These are phyloP conservation scores for Sarcophaga carnaria DNA, from an alignment of 2,888 invertebrate genomes.

Conservation along the genomic window DNA sequence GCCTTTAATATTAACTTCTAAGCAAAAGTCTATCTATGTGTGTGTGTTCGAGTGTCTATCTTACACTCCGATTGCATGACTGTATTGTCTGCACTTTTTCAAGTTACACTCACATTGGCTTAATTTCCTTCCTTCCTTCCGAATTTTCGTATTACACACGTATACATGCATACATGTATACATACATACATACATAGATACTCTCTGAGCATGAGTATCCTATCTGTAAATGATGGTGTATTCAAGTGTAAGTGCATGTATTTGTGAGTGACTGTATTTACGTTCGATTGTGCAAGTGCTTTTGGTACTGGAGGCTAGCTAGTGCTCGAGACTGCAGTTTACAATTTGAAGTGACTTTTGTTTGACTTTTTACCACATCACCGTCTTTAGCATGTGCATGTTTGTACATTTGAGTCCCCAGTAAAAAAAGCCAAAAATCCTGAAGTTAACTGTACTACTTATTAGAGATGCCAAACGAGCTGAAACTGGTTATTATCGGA, in stretches of 20 bases:
- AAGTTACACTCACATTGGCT: constrained; percentile 45
- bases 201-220: no score
- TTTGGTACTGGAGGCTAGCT: neutral
- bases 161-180: neutral
- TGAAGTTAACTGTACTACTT: neutral
- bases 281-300: constrained; percentile 2
- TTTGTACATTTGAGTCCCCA: neutral
- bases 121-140: constrained; percentile 46
- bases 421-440: neutral
- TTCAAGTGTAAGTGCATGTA: neutral
- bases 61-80: neutral
- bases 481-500: no score
- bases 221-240: neutral
- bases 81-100: constrained; percentile 11
- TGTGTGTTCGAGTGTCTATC: neutral
- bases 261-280: constrained; percentile 17
- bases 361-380: constrained; percentile 6
- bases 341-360: constrained; percentile 44
- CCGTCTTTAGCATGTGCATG: neutral
- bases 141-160: constrained; percentile 12
- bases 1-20: neutral
- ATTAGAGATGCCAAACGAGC: no score
- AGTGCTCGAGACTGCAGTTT: constrained; percentile 9
- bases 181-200: no score
- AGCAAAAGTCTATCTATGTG: neutral